Percentiles rank a stretch among this genome's conserved stretches.
Conservation (phyloP, 2,888 invertebrate genomes). For the Synanthedon tipuliformis region DNA sequence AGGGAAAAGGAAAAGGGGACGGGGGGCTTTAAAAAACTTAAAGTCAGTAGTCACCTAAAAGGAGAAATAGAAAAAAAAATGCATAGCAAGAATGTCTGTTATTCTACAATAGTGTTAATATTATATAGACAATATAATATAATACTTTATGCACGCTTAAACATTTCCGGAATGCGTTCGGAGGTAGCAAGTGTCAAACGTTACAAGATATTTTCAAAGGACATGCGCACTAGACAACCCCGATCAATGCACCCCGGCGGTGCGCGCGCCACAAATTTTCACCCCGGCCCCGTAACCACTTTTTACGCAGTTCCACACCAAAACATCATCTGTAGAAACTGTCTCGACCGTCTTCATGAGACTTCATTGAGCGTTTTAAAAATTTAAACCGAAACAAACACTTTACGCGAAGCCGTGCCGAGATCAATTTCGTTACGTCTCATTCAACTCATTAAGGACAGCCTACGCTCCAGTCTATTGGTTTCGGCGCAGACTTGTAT, state of each 20-base stretch:
- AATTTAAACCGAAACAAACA: slow-evolving; percentile 18
- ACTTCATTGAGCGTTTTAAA: slow-evolving; percentile 44
- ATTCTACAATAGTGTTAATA: no score
- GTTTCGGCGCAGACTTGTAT: slow-evolving; percentile 27
- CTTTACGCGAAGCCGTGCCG: slow-evolving; percentile 18
- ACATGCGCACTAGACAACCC: slow-evolving; percentile 54
- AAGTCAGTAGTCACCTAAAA: no score
- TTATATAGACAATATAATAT: no score
- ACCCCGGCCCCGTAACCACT: slow-evolving; percentile 24
- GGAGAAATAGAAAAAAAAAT: no score
- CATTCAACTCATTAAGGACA: slow-evolving; percentile 57
- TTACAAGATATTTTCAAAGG: slow-evolving; percentile 28
- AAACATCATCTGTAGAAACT: slow-evolving; percentile 41
- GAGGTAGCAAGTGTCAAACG: slow-evolving; percentile 47
- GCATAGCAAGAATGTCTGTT: no score
- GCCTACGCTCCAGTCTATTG: slow-evolving; percentile 47
- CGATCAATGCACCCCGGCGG: slow-evolving; percentile 60
- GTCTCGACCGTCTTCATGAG: slow-evolving; percentile 22
- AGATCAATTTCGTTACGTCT: slow-evolving; percentile 44
- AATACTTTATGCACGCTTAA: neutral
- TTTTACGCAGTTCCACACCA: slow-evolving; percentile 62
- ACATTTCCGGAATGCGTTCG: slow-evolving; percentile 2
- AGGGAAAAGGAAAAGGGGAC: no score
- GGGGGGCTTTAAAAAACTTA: no score
- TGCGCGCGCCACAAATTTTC: slow-evolving; percentile 56